phyloP scores from a whole-genome alignment of 2,888 invertebrate species.

The Scrobipalpa costella region DNA sequence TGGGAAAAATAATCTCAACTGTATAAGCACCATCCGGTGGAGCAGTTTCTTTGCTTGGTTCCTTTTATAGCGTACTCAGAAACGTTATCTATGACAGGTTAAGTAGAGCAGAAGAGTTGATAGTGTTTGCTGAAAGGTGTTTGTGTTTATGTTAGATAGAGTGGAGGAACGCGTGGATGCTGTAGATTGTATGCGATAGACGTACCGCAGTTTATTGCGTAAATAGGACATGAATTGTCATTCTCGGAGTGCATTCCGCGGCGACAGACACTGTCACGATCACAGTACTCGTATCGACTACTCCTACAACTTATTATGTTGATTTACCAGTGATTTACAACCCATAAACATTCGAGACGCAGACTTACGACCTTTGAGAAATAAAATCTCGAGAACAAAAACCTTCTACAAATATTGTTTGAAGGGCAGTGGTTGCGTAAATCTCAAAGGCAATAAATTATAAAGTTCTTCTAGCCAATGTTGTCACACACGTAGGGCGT shows the following conservation, averaged over 20 bases:
- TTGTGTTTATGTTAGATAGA: constrained; percentile 48
- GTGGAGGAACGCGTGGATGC: constrained; percentile 47
- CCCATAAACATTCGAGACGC: constrained; percentile 45
- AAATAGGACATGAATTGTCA: constrained; percentile 53
- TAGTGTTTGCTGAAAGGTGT: constrained; percentile 46
- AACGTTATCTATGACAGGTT: constrained; percentile 50
- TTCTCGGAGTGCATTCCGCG: constrained; percentile 33
- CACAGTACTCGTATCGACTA: constrained; percentile 34
- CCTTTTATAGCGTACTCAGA: constrained; percentile 33
- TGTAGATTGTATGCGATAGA: constrained; percentile 50
- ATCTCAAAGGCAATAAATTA: constrained; percentile 33
- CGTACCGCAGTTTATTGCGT: constrained; percentile 48
- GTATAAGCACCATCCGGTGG: constrained; percentile 40
- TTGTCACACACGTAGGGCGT: constrained; percentile 8
- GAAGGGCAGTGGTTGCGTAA: constrained; percentile 35
- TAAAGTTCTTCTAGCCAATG: constrained; percentile 22
- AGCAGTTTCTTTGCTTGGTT: constrained; percentile 38
- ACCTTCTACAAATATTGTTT: constrained; percentile 33
- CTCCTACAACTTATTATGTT: constrained; percentile 35
- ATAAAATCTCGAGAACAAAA: constrained; percentile 33
- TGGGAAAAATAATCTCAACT: constrained; percentile 43
- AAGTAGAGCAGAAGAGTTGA: constrained; percentile 47
- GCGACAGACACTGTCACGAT: constrained; percentile 44
- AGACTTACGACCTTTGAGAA: constrained; percentile 26
- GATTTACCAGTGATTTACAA: constrained; percentile 43